A percentile compares a stretch with the other conserved stretches of the same genome.
Conservation (phyloP, 2,888 invertebrate genomes). For the Lysandra coridon region DNA sequence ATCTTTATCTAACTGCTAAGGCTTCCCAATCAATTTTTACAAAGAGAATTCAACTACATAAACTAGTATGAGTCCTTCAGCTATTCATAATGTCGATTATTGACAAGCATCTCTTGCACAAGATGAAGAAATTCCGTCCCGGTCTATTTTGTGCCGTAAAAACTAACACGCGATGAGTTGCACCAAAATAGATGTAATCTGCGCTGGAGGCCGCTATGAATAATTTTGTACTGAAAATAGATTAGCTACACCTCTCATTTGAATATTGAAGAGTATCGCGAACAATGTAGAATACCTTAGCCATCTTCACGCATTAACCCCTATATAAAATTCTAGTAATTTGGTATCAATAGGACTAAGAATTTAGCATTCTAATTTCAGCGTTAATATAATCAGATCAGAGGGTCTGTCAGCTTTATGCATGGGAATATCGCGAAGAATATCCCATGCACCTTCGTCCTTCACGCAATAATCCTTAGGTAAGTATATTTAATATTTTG, state of each 20-base stretch:
- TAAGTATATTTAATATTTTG: background rate
- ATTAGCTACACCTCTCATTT: background rate
- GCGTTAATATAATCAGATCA: background rate
- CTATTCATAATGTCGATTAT: background rate
- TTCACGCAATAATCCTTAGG: background rate
- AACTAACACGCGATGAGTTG: conserved; percentile 51
- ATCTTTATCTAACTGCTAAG: conserved; percentile 4
- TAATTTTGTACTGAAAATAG: conserved; percentile 46
- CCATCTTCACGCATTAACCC: background rate
- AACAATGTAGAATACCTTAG: background rate
- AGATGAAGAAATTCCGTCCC: background rate
- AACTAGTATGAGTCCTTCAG: background rate
- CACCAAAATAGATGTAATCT: conserved; percentile 65
- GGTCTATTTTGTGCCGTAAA: conserved; percentile 32
- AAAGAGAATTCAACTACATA: background rate
- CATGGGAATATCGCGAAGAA: background rate
- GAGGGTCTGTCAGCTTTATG: background rate
- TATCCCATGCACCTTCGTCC: background rate
- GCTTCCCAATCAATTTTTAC: background rate
- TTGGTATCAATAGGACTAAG: too few relatives aligned
- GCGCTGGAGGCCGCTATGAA: conserved; percentile 71
- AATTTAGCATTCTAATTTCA: background rate
- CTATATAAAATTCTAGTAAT: too few relatives aligned
- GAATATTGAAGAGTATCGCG: background rate
- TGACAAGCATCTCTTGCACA: background rate